Conservation (phyloP, 2,888 invertebrate species). For the Sarcophaga rosellei region DNA sequence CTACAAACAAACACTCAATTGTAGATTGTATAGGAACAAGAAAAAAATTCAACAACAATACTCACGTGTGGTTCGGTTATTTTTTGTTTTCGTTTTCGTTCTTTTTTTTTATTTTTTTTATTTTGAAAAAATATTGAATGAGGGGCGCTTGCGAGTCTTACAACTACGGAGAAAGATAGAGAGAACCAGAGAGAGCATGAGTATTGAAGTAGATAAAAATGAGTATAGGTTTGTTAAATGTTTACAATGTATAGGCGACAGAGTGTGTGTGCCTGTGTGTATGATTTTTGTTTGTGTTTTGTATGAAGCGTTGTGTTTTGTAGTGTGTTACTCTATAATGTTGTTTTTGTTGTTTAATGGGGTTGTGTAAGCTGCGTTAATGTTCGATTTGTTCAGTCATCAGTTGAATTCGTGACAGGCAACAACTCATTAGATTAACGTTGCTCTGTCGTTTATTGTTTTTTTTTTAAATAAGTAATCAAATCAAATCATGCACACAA, state of each 20-base stretch:
- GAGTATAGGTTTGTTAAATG: conserved; percentile 50
- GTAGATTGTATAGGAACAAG: conserved; percentile 22
- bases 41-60: conserved; percentile 47
- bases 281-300: conserved; percentile 46
- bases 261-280: conserved; percentile 17
- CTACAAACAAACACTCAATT: conserved; percentile 25
- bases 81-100: conserved; percentile 14
- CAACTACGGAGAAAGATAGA: conserved; percentile 45
- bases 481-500: conserved; percentile 57
- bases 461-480: conserved; percentile 63
- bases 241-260: neutral
- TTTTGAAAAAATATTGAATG: conserved; percentile 42
- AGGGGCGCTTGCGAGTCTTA: conserved; percentile 27
- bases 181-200: conserved; percentile 39
- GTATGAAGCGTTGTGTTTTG: conserved; percentile 30
- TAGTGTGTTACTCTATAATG: conserved; percentile 58
- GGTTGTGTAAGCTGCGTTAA: conserved; percentile 80
- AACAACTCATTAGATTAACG: conserved; percentile 79
- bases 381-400: conserved; percentile 81
- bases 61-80: conserved; percentile 61
- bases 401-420: conserved; percentile 82
- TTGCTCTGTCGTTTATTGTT: conserved; percentile 75
- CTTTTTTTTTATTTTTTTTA: neutral
- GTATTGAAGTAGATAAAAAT: conserved; percentile 61
- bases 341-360: conserved; percentile 71